Base-by-base conservation (phyloP, 2,113 vertebrate genomes). In the Ariopsis seemanni region DNA sequence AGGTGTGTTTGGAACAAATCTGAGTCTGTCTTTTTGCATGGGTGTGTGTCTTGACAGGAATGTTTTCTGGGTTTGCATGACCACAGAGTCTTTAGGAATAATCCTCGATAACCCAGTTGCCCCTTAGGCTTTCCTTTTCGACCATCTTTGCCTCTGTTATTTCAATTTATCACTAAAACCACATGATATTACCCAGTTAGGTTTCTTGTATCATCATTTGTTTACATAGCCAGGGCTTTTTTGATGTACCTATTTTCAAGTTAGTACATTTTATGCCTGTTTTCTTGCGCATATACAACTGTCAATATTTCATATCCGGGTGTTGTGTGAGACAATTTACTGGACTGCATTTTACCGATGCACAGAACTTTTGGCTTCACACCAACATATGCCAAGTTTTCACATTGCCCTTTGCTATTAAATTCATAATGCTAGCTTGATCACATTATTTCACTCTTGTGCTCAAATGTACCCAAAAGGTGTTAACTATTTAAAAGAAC, bases 1-100 rank as follows among this genome's bases (percentile, higher is more conserved):
- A 55, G 55, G 27, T 83, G 80, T 86, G 72, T 88, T 82, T 57
- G 48, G 71, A 55, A 78, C 10, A 58, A 60, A 42, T 75, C 4
- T 34, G 17, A 18, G 10, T 15, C 22, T 77, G 11, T 27, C 1
- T 48, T 4, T 74, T 74, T 9, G 9, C 0, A 11, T 30, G 8
- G 7, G 1, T 52, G 22, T 77, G 48, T n/a, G 10, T 2, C 34
- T 48, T 20, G 71, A 48, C 2, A 74, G 34, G 71, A 20, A 17
- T 20, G 71, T 72, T 72, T 72, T 72, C 71, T 71, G 15, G 30
- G 67, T 71, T 71, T 71, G 67, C 5, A 71, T 34, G 12, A 72
- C 15, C 30, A 20, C 7, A 48, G 20, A 22, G 18, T 48, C 71
- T 74, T 74, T 34, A 17, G 30, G 27, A 71, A 17, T 34, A 27